Percentiles rank a stretch among this genome's conserved stretches.
Evolutionary conservation across 2,888 invertebrate species (phyloP).

Genomic region (Lasius fuliginosus): DNA sequence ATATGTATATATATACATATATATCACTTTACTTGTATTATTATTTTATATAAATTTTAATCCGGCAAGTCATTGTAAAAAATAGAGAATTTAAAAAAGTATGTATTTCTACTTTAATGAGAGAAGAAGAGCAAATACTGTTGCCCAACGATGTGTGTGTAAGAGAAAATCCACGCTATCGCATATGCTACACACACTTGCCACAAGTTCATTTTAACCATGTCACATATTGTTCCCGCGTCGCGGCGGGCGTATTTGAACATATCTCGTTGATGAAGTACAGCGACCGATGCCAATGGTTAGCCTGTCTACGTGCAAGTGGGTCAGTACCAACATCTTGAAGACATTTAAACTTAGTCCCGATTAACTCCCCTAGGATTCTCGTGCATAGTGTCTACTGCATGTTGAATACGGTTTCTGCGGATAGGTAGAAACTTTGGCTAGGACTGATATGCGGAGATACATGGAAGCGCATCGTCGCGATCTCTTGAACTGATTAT

Average conservation of each 20-base stretch:
- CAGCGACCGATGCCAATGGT: constrained; percentile 59
- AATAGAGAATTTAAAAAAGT: background rate
- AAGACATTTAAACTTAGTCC: constrained; percentile 74
- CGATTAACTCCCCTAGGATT: constrained; percentile 66
- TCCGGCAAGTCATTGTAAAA: background rate
- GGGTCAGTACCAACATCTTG: constrained; percentile 74
- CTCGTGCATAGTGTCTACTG: constrained; percentile 60
- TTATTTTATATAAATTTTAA: background rate
- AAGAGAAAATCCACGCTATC: background rate
- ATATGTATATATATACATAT: background rate
- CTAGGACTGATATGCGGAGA: constrained; percentile 66
- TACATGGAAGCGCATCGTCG: constrained; percentile 58
- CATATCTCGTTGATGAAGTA: constrained; percentile 60
- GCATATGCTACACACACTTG: background rate
- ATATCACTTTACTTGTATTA: background rate
- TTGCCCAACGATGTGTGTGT: background rate
- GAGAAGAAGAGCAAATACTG: background rate
- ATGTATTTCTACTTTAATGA: background rate
- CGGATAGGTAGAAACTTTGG: constrained; percentile 66
- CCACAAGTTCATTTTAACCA: constrained; percentile 5
- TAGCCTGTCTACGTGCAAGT: constrained; percentile 62
- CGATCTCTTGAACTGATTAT: constrained; percentile 74
- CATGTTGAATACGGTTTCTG: constrained; percentile 59
- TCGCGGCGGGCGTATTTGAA: constrained; percentile 38
- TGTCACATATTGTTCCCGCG: constrained; percentile 22